Base-by-base conservation (phyloP, 2,888 invertebrate genomes). In the Disparrhopalites patrizii region DNA sequence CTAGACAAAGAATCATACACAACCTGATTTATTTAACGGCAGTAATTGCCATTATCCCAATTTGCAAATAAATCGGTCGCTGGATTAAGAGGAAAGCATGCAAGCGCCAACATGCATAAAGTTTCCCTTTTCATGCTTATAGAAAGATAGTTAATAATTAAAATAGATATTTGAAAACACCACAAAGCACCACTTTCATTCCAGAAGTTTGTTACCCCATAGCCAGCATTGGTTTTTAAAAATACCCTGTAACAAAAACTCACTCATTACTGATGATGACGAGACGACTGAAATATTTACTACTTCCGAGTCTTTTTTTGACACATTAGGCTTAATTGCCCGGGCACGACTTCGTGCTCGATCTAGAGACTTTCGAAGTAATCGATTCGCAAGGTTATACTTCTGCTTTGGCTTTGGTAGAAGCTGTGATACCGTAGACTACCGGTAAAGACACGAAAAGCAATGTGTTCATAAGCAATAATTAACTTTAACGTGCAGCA, bases 211-310 rank as follows among this genome's bases (percentile, higher is more conserved):
- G 20, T 43, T 7, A 5, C 20, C n/a, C n/a, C 47, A 43, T 13
- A 13, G 7, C 47, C 10, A 43, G 20, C 47, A 43, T 10, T 43
- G 20, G 15, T 43, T 13, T n/a, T 13, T 13, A 18, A 13, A 43
- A 43, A 43, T n/a, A 13, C 47, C 47, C 15, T 43, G 47, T n/a
- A 43, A 8, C 3, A 3, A 47, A 47, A 47, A 47, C 47, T 47
- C 47, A 47, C 47, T 47, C 20, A 47, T 47, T 47, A 47, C 47
- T 7, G 36, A 36, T 47, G 47, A 15, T 20, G 47, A 47, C 25
- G 47, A 23, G 47, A 10, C 20, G 23, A 23, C 25, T 20, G 25
- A 47, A 23, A 47, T 3, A 8, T 20, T 20, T n/a, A n/a, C n/a
- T n/a, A n/a, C n/a, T n/a, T n/a, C n/a, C n/a, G n/a, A n/a, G n/a